These are phyloP conservation scores for Poliocrania exsul DNA, from an alignment of 2,797 vertebrate species.

Conservation along the genomic window DNA sequence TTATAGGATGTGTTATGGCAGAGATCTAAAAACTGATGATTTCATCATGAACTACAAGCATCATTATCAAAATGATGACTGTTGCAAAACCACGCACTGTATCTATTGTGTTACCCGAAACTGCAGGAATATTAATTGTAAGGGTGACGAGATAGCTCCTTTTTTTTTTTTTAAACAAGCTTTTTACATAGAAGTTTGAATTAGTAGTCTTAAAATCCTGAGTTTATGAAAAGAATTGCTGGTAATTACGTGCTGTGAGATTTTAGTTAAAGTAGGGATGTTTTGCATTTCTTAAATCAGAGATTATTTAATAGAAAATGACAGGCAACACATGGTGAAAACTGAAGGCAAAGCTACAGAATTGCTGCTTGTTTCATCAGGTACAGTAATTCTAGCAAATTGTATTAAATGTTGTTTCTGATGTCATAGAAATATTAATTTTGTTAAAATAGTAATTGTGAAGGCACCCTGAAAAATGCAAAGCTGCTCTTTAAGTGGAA, in stretches of 20 bases:
- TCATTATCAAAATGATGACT: constrained; percentile 80
- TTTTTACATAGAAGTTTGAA: not conserved
- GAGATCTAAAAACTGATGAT: constrained; percentile 80
- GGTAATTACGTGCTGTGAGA: not conserved
- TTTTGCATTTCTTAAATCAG: constrained; percentile 44
- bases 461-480: not conserved
- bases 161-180: not conserved
- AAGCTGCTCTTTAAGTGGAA: not conserved
- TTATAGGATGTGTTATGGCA: constrained; percentile 85
- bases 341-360: constrained; percentile 40
- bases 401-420: constrained; percentile 39
- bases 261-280: not conserved
- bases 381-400: constrained; percentile 38
- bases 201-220: not conserved
- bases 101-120: constrained; percentile 71
- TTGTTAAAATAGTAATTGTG: not conserved
- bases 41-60: constrained; percentile 82
- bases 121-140: constrained; percentile 59
- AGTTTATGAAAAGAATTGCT: not conserved
- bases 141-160: constrained; percentile 27
- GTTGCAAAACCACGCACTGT: constrained; percentile 77
- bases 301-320: constrained; percentile 15
- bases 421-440: constrained; percentile 30
- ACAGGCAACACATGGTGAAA: not conserved
- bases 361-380: constrained; percentile 44